Evolutionary conservation across 2,113 vertebrate species (phyloP).

Genomic region (Lichenostomus cassidix): DNA sequence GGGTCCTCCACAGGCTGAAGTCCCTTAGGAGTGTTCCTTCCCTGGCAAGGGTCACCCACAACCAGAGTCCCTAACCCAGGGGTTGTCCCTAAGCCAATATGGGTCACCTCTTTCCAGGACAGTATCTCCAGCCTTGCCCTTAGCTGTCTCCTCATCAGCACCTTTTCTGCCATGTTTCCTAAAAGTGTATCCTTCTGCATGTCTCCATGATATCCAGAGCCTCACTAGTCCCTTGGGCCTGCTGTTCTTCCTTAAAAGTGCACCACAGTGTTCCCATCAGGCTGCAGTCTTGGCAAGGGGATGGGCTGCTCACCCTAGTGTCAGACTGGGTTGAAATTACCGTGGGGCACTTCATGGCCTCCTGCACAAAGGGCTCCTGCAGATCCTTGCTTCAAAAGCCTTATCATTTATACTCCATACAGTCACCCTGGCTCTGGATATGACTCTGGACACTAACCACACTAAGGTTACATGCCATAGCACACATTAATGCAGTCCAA

Average conservation of each 20-base stretch:
- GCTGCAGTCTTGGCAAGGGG: neutral
- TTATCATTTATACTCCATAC: neutral
- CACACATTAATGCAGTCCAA: neutral
- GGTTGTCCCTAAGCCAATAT: accelerated
- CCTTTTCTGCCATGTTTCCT: neutral
- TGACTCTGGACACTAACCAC: neutral
- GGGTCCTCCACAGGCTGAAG: neutral
- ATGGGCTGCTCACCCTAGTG: neutral
- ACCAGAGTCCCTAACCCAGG: neutral
- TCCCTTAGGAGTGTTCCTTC: neutral
- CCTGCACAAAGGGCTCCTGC: neutral
- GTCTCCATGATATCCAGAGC: neutral
- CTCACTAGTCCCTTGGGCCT: accelerated
- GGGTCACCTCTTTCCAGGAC: neutral
- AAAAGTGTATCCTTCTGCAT: neutral
- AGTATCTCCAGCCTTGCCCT: neutral
- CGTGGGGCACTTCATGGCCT: neutral
- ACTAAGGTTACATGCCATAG: neutral
- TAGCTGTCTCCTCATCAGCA: neutral
- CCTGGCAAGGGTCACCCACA: neutral
- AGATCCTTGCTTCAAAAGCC: neutral
- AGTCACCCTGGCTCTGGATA: neutral
- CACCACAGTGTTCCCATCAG: accelerated
- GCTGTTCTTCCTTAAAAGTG: neutral
- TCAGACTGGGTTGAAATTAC: neutral